Conservation (phyloP, 2,113 vertebrate species). For the Phalacrocorax brasilianus region DNA sequence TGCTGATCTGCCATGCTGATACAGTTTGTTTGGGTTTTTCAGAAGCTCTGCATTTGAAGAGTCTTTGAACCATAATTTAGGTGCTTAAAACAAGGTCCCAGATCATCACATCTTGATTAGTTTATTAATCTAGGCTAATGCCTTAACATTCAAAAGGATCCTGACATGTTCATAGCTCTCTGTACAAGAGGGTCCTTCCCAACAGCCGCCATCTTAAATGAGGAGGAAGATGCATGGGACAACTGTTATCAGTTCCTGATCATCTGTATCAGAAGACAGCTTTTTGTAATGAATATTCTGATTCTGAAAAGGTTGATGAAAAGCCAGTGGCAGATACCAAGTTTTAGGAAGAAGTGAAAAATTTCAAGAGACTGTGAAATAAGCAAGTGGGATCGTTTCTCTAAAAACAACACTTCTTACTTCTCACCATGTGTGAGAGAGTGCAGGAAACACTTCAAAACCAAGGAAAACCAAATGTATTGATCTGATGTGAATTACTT, state of each 20-base stretch:
- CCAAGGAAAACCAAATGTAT: background rate
- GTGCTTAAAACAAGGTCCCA: background rate
- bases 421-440: background rate
- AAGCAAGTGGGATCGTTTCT: background rate
- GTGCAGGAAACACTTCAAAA: background rate
- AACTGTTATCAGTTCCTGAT: background rate
- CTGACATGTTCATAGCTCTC: accelerated
- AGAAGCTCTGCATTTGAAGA: background rate
- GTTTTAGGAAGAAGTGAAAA: background rate
- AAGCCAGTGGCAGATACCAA: background rate
- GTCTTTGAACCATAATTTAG: background rate
- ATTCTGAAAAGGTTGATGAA: background rate
- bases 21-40: constrained; percentile 15
- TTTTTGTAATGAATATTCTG: background rate
- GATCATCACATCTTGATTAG: background rate
- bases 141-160: background rate
- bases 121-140: background rate
- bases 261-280: background rate
- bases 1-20: background rate
- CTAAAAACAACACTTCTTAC: background rate
- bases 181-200: background rate
- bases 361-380: background rate
- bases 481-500: background rate
- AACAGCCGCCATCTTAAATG: background rate
- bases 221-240: background rate